Base-by-base conservation (phyloP, 92 coral and sea anemone genomes). In the Heliopora coerulea region DNA sequence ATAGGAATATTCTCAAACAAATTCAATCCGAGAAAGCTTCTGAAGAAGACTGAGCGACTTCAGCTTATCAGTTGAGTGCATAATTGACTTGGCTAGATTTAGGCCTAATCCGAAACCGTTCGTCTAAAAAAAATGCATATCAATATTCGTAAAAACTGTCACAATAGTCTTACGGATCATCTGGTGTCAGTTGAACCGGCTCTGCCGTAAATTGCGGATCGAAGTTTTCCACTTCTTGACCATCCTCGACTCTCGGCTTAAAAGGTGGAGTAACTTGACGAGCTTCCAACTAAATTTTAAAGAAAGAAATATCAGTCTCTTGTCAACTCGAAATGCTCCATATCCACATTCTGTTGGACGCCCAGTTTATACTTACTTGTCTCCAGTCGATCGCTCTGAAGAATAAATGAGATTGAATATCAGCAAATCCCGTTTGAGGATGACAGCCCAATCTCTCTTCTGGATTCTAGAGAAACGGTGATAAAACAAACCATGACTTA, bases 121-220 rank as follows among this genome's bases (percentile, higher is more conserved):
- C n/a, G n/a, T n/a, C n/a, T n/a, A n/a, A n/a, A n/a, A n/a, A n/a
- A n/a, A n/a, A n/a, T n/a, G n/a, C n/a, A n/a, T n/a, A n/a, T n/a
- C n/a, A n/a, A n/a, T n/a, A n/a, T n/a, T n/a, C n/a, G n/a, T n/a
- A n/a, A n/a, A n/a, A n/a, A n/a, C n/a, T n/a, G n/a, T n/a, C n/a
- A n/a, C n/a, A n/a, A n/a, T n/a, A n/a, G n/a, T n/a, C 96, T 83
- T 87, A 93, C 98, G 98, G 91, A 67, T 93, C 98, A 70, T 95
- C 99, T 0, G 99, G 99, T n/a, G 99, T 95, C 29, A 95, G 89
- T 60, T 85, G 89, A 0, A 95, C 99, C 12, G 91, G 96, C 67
- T 95, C 99, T 20, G 82, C 89, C 23, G 98, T 93, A 63, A 93
- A 93, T 65, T 93, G 98, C 8, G 98, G 98, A 64, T 93, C 98